These are phyloP conservation scores for Drosophila yooni DNA, from an alignment of 2,888 invertebrate genomes.

Conservation along the genomic window DNA sequence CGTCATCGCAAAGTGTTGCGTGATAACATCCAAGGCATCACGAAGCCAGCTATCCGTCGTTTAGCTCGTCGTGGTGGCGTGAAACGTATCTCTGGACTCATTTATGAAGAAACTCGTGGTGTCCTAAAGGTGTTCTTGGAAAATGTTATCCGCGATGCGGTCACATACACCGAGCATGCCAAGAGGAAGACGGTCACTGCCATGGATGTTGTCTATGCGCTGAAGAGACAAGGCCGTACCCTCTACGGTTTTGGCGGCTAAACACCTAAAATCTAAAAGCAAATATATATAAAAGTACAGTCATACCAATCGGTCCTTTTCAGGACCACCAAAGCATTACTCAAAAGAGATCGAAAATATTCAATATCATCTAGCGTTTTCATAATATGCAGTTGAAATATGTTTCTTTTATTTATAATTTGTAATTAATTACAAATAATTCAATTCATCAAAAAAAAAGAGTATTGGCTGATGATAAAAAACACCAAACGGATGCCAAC, in stretches of 20 bases:
- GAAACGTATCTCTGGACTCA: conserved; percentile 90
- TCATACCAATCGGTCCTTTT: conserved; percentile 2
- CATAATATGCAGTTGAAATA: neutral
- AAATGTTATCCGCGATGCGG: conserved; percentile 93
- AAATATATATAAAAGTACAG: neutral
- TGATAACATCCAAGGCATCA: conserved; percentile 92
- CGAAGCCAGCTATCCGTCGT: conserved; percentile 91
- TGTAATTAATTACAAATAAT: neutral
- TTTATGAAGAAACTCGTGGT: conserved; percentile 92
- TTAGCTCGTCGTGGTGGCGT: conserved; percentile 90
- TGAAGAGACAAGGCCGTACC: conserved; percentile 93
- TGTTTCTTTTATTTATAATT: neutral
- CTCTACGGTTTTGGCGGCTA: conserved; percentile 92
- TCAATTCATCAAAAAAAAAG: too few species aligned
- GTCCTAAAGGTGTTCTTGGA: conserved; percentile 93
- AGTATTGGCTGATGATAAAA: too few species aligned
- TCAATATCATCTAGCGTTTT: neutral
- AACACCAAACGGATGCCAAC: neutral
- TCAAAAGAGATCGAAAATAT: neutral
- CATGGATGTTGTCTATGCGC: conserved; percentile 95
- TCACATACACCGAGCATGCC: conserved; percentile 94
- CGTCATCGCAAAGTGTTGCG: conserved; percentile 92
- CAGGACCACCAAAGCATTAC: neutral
- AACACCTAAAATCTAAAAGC: conserved; percentile 44
- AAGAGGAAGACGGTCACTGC: conserved; percentile 95